phyloP scores from a whole-genome alignment of 2,797 vertebrate genomes.

The Brachyrhaphis roseni region DNA sequence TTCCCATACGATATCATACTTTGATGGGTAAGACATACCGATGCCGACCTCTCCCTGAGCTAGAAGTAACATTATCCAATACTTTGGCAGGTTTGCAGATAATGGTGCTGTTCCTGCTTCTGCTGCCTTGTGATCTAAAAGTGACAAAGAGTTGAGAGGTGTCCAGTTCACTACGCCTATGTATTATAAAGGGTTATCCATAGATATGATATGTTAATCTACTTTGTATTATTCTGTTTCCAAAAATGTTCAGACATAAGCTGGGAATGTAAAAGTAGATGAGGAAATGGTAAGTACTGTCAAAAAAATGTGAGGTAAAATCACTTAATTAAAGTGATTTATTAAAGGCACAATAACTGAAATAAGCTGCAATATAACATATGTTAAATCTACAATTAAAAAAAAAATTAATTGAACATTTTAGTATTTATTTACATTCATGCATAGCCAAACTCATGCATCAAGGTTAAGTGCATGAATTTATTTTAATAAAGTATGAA shows the following conservation, averaged over 20 bases:
- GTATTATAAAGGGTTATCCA: slow-evolving; percentile 29
- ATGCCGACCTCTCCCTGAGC: slow-evolving; percentile 37
- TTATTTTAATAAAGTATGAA: neutral
- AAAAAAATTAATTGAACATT: neutral
- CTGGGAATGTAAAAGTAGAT: neutral
- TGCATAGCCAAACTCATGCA: neutral
- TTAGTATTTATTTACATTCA: neutral
- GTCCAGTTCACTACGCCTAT: slow-evolving; percentile 19
- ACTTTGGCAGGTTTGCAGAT: slow-evolving; percentile 32
- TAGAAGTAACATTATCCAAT: slow-evolving; percentile 48
- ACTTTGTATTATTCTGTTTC: neutral
- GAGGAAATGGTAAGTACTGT: neutral
- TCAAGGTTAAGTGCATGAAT: neutral
- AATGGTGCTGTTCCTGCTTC: slow-evolving; percentile 35
- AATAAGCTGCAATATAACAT: neutral
- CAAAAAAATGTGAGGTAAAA: neutral
- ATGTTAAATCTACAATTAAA: neutral
- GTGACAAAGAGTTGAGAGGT: slow-evolving; percentile 4
- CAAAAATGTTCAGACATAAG: neutral
- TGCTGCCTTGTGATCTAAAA: slow-evolving; percentile 15
- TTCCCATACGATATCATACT: slow-evolving; percentile 31
- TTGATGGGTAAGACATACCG: slow-evolving; percentile 27
- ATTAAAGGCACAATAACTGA: neutral
- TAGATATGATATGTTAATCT: slow-evolving; percentile 40
- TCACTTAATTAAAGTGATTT: too few relatives aligned